Conservation (phyloP, 2,797 vertebrate genomes). For the Gymnopithys bicolor region DNA sequence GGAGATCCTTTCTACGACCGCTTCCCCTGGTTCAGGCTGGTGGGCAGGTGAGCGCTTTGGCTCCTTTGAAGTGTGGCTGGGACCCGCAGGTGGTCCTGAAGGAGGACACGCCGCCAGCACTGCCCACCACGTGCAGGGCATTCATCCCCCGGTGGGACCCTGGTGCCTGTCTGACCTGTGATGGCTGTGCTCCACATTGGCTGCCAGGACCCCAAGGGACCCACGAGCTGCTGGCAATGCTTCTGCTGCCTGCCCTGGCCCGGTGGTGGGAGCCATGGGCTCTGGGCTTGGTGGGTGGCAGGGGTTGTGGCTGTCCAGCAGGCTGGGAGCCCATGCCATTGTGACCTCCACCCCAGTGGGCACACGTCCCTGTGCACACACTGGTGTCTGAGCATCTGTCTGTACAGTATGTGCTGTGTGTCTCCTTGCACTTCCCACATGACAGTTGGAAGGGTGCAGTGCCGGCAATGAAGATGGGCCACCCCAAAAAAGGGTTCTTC, state of each 20-base stretch:
- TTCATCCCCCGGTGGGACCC: not conserved
- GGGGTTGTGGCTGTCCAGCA: not conserved
- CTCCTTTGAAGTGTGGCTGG: not conserved
- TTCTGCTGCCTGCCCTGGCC: not conserved
- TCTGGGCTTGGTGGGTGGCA: not conserved
- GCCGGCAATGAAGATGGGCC: not conserved
- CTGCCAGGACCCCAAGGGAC: not conserved
- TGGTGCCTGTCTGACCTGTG: not conserved
- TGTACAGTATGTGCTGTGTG: not conserved
- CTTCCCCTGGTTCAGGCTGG: slow-evolving; percentile 98
- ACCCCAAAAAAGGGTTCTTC: not conserved
- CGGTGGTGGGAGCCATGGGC: not conserved
- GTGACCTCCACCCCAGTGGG: not conserved
- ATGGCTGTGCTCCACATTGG: not conserved
- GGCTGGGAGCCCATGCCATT: not conserved
- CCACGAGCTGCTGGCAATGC: not conserved
- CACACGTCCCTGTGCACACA: not conserved
- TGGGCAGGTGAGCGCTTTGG: slow-evolving; percentile 90
- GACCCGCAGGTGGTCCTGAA: not conserved
- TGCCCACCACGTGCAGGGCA: accelerated
- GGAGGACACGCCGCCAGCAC: not conserved
- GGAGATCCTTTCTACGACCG: slow-evolving; percentile 98
- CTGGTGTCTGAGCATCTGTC: slow-evolving; percentile 25
- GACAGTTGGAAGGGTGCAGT: not conserved
- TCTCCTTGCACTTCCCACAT: slow-evolving; percentile 5